Conservation (phyloP, 2,888 invertebrate genomes). For the Phortica okadai region DNA sequence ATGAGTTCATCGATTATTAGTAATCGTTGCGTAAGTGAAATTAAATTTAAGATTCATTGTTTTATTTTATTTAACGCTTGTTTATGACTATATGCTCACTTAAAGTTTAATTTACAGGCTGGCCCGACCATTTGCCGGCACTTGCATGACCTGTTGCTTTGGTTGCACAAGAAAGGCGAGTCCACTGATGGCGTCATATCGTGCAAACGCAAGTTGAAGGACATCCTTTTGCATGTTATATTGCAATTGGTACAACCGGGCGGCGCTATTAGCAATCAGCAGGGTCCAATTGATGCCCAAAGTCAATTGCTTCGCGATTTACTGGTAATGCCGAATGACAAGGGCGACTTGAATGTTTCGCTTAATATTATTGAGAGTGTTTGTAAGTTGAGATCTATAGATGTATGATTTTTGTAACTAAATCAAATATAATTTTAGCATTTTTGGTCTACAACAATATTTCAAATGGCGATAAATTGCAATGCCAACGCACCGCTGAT, state of each 20-base stretch:
- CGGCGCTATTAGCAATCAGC: constrained; percentile 81
- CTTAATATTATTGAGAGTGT: constrained; percentile 86
- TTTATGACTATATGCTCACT: constrained; percentile 26
- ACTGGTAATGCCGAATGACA: constrained; percentile 80
- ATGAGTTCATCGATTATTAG: constrained; percentile 75
- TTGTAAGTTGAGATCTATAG: constrained; percentile 76
- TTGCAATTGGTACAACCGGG: constrained; percentile 84
- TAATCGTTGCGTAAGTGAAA: constrained; percentile 73
- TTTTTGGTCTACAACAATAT: constrained; percentile 79
- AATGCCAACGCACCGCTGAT: constrained; percentile 79
- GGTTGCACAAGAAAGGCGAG: constrained; percentile 83
- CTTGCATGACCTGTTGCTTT: constrained; percentile 83
- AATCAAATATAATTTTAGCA: constrained; percentile 63
- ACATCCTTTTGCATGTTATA: constrained; percentile 82
- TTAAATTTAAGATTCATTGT: background rate
- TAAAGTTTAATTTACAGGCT: constrained; percentile 78
- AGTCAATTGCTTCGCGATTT: constrained; percentile 84
- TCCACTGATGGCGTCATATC: constrained; percentile 76
- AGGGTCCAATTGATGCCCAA: constrained; percentile 86
- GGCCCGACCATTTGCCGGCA: constrained; percentile 87
- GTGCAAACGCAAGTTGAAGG: constrained; percentile 79
- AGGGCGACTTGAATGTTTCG: constrained; percentile 83
- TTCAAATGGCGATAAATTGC: constrained; percentile 78
- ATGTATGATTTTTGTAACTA: background rate
- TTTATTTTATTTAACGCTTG: background rate